Evolutionary conservation across 2,113 vertebrate genomes (phyloP).

Genomic region (Tyrannus savana): DNA sequence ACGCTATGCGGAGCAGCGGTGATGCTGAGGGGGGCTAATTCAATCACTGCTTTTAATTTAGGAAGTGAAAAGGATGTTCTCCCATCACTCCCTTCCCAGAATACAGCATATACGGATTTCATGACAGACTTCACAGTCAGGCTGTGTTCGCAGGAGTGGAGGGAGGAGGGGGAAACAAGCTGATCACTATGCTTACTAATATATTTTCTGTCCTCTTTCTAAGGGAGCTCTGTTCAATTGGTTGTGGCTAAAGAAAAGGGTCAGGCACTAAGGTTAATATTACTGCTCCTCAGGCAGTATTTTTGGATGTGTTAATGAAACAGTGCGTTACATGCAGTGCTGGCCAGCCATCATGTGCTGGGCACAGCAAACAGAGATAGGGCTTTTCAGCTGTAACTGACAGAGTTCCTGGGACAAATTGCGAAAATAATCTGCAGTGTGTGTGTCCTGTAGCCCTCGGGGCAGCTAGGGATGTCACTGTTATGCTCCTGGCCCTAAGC

Average conservation of each 20-base stretch:
- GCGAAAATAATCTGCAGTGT: accelerated
- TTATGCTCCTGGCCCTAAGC: not conserved
- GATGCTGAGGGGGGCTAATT: not conserved
- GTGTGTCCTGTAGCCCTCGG: not conserved
- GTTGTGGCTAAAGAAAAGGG: not conserved
- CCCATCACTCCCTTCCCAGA: not conserved
- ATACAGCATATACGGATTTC: not conserved
- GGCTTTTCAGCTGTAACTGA: not conserved
- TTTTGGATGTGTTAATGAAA: not conserved
- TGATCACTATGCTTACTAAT: not conserved
- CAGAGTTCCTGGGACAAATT: not conserved
- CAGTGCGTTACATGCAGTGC: accelerated
- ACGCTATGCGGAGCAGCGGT: not conserved
- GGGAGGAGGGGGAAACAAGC: accelerated
- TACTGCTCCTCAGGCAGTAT: not conserved
- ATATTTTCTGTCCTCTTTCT: not conserved
- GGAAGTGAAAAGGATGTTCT: conserved; percentile 52
- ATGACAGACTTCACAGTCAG: not conserved
- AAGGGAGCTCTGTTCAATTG: conserved; percentile 4
- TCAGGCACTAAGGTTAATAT: not conserved
- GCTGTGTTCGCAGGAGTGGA: not conserved
- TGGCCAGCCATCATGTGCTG: not conserved
- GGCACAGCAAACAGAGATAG: not conserved
- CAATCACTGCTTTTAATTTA: conserved; percentile 47
- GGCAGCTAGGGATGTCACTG: not conserved